A percentile compares a stretch with the other conserved stretches of the same genome.
Evolutionary conservation across 2,888 invertebrate species (phyloP).

Genomic region (Drosophila merina): DNA sequence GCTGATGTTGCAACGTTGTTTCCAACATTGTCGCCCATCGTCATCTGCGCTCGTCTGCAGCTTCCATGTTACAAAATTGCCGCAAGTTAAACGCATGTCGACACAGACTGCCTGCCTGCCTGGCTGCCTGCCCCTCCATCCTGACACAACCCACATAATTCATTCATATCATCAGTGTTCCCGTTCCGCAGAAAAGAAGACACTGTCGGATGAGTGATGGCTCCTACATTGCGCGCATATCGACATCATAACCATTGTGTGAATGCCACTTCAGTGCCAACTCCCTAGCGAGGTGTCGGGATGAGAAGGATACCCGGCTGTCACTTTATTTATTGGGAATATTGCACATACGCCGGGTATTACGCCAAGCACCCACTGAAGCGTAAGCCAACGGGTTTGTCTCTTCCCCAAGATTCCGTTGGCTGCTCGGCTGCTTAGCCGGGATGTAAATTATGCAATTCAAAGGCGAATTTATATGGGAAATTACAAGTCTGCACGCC

Average conservation of each 20-base stretch:
- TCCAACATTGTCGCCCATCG: constrained; percentile 44
- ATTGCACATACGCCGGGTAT: constrained; percentile 65
- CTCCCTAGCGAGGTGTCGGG: constrained; percentile 40
- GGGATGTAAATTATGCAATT: constrained; percentile 14
- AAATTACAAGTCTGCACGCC: constrained; percentile 15
- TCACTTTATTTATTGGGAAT: constrained; percentile 45
- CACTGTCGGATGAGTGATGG: constrained; percentile 71
- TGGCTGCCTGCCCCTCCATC: constrained; percentile 6
- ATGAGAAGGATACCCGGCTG: constrained; percentile 1
- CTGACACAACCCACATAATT: constrained; percentile 73
- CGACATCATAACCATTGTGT: constrained; percentile 76
- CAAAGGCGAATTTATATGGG: constrained; percentile 18
- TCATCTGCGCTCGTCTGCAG: constrained; percentile 35
- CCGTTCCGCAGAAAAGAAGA: constrained; percentile 10
- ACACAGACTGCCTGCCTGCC: constrained; percentile 45
- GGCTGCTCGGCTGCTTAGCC: constrained; percentile 4
- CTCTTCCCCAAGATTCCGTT: not conserved
- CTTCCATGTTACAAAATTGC: constrained; percentile 75
- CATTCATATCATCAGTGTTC: constrained; percentile 80
- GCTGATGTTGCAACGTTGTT: constrained; percentile 26
- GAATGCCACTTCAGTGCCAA: constrained; percentile 78
- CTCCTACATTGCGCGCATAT: constrained; percentile 69
- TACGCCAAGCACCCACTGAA: constrained; percentile 46
- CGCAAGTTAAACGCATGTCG: constrained; percentile 81
- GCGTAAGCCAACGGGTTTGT: constrained; percentile 37